Conservation (phyloP, 35 echinoderm and acorn worm genomes). For the Holothuria glaberrima region DNA sequence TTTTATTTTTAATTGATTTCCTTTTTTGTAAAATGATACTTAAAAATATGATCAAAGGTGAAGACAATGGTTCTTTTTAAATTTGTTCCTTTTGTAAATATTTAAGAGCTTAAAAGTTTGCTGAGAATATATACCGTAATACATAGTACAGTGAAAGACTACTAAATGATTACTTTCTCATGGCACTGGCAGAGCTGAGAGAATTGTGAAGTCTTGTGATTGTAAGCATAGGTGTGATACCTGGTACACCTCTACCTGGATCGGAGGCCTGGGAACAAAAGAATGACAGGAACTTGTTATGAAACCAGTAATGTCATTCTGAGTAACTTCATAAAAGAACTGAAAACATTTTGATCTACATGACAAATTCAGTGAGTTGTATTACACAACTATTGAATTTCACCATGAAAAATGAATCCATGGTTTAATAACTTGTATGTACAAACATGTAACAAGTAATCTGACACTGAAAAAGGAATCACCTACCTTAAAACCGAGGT, state of each 20-base stretch:
- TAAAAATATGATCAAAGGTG: too few species aligned
- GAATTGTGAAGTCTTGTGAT: slow-evolving; percentile 84
- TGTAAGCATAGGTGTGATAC: slow-evolving; percentile 85
- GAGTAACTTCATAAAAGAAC: neutral
- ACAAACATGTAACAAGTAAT: neutral
- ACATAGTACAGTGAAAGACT: neutral
- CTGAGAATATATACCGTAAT: too few species aligned
- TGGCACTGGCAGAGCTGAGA: slow-evolving; percentile 55
- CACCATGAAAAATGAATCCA: neutral
- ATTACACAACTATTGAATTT: neutral
- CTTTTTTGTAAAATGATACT: too few species aligned
- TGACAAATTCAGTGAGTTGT: neutral
- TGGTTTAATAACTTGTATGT: neutral
- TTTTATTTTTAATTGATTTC: too few species aligned
- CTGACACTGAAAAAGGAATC: neutral
- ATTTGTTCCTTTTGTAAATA: too few species aligned
- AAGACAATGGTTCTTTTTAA: too few species aligned
- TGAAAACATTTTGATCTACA: neutral
- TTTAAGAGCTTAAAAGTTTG: too few species aligned
- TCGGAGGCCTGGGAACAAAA: slow-evolving; percentile 71
- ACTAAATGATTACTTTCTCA: slow-evolving; percentile 82
- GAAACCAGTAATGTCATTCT: neutral
- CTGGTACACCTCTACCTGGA: slow-evolving; percentile 74
- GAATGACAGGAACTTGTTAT: neutral
- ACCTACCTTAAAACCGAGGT: too few species aligned